Conservation (phyloP, 2,888 invertebrate species). For the Melolontha melolontha region DNA sequence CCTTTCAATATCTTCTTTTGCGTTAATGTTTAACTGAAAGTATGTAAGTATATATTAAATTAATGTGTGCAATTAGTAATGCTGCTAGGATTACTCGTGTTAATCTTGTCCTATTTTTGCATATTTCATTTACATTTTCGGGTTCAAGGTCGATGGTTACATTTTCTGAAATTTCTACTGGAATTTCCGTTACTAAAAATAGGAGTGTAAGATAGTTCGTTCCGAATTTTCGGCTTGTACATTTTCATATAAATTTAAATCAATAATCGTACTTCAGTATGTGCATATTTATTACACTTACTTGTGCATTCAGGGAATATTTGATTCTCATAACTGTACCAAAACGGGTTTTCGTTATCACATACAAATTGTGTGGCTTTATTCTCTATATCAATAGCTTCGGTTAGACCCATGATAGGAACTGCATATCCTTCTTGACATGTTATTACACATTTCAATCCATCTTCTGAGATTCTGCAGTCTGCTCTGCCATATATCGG, state of each 20-base stretch:
- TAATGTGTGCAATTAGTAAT: background rate
- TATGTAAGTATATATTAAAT: slow-evolving; percentile 9
- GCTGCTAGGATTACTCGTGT: slow-evolving; percentile 57
- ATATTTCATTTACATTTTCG: slow-evolving; percentile 59
- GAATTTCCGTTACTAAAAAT: slow-evolving; percentile 65
- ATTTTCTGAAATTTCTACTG: slow-evolving; percentile 66
- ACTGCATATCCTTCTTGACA: slow-evolving; percentile 74
- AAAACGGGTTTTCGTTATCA: slow-evolving; percentile 60
- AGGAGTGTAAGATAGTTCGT: background rate
- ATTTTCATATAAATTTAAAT: too few relatives aligned
- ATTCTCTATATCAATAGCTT: slow-evolving; percentile 48
- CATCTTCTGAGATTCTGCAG: slow-evolving; percentile 54
- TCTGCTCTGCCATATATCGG: slow-evolving; percentile 60
- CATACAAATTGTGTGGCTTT: slow-evolving; percentile 57
- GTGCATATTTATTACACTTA: slow-evolving; percentile 44
- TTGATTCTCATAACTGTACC: slow-evolving; percentile 60
- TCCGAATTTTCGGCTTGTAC: background rate
- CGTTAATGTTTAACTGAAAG: slow-evolving; percentile 54
- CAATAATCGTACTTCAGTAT: background rate
- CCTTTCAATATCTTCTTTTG: slow-evolving; percentile 56
- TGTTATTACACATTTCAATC: slow-evolving; percentile 67
- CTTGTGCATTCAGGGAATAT: slow-evolving; percentile 70
- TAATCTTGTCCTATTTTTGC: slow-evolving; percentile 64
- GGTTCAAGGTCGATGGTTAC: slow-evolving; percentile 65
- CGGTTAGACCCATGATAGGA: slow-evolving; percentile 60